These are phyloP conservation scores for Carduelis carduelis DNA, from an alignment of 2,797 vertebrate genomes.

Conservation along the genomic window DNA sequence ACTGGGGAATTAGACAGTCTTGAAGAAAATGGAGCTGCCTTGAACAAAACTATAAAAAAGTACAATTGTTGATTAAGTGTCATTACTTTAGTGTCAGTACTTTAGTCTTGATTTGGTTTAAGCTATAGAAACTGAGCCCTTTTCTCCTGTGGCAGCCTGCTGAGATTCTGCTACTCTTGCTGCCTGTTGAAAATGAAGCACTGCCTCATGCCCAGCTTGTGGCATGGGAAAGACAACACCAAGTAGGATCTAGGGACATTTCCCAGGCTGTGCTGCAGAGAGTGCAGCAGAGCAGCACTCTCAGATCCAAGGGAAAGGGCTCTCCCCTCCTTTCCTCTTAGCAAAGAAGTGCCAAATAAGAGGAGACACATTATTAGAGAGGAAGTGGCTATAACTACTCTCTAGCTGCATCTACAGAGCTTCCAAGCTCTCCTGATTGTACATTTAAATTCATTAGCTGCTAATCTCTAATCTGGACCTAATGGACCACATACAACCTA, in stretches of 20 bases:
- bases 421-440: background rate
- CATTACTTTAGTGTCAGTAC: background rate
- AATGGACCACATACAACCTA: background rate
- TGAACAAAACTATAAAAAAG: background rate
- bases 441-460: background rate
- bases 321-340: background rate
- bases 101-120: background rate
- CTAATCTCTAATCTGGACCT: background rate
- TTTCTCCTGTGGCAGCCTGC: background rate
- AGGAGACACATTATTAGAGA: background rate
- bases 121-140: background rate
- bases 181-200: background rate
- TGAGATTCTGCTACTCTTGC: background rate
- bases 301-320: background rate
- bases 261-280: background rate
- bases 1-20: background rate
- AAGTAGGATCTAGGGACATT: background rate
- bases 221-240: background rate
- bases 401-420: background rate
- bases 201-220: background rate
- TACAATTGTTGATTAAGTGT: background rate
- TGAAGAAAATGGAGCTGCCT: background rate
- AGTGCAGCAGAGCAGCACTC: background rate
- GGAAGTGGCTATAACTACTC: background rate
- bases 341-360: background rate